phyloP scores from a whole-genome alignment of 2,888 invertebrate genomes.

The Microctonus brassicae region DNA sequence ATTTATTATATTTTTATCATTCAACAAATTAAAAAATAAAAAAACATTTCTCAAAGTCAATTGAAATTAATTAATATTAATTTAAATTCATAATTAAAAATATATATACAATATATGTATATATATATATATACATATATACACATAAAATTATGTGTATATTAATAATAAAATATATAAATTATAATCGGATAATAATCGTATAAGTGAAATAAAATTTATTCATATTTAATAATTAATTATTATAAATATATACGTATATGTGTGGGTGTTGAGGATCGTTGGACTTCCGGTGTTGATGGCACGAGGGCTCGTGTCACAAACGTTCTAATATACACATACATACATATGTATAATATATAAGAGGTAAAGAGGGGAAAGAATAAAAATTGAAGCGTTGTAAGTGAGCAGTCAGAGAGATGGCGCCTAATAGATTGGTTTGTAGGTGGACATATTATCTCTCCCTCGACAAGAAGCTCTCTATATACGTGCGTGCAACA shows the following conservation, averaged over 20 bases:
- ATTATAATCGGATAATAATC: no score
- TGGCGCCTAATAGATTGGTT: constrained; percentile 70
- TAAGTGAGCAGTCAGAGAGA: constrained; percentile 69
- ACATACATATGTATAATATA: not conserved
- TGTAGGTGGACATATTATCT: constrained; percentile 69
- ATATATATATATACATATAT: no score
- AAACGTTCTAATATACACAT: not conserved
- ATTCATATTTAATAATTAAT: not conserved
- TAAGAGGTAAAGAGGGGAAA: constrained; percentile 31
- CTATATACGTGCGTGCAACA: constrained; percentile 1
- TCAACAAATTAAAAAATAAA: no score
- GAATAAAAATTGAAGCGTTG: constrained; percentile 50
- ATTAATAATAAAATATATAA: no score
- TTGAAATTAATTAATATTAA: no score
- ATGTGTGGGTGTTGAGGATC: constrained; percentile 26
- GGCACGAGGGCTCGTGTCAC: constrained; percentile 18
- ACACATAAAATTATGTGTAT: no score
- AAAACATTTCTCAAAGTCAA: no score
- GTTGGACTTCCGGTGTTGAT: constrained; percentile 31
- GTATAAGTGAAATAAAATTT: not conserved
- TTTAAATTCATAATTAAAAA: no score
- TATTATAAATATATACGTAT: not conserved
- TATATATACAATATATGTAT: no score
- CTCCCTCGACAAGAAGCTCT: constrained; percentile 38
- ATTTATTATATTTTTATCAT: no score